These are phyloP conservation scores for Hyperoplus immaculatus DNA, from an alignment of 2,797 vertebrate genomes.

Conservation along the genomic window DNA sequence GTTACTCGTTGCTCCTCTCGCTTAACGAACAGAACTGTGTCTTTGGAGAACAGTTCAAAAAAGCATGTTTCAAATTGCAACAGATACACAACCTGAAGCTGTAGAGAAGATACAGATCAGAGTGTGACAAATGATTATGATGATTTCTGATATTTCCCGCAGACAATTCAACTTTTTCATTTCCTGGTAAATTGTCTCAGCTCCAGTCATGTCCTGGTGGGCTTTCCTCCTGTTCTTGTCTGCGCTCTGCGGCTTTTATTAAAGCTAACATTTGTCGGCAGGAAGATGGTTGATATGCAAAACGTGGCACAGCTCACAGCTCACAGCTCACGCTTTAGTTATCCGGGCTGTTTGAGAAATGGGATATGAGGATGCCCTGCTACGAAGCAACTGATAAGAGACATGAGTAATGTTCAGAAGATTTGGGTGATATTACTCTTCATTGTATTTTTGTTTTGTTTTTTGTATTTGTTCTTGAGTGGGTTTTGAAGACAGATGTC, in stretches of 20 bases:
- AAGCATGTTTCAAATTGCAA: slow-evolving; percentile 29
- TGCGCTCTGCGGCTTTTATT: slow-evolving; percentile 83
- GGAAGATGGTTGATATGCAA: slow-evolving; percentile 94
- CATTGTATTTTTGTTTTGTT: slow-evolving; percentile 77
- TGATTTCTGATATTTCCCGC: slow-evolving; percentile 82
- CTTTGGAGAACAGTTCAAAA: slow-evolving; percentile 48
- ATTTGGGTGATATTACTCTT: slow-evolving; percentile 82
- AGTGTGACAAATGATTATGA: slow-evolving; percentile 86
- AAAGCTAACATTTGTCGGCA: slow-evolving; percentile 89
- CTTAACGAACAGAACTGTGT: slow-evolving; percentile 23
- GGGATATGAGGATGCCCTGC: slow-evolving; percentile 87
- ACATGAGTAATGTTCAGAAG: slow-evolving; percentile 84
- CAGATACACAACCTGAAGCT: slow-evolving; percentile 60
- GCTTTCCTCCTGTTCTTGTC: slow-evolving; percentile 63
- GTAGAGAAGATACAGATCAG: slow-evolving; percentile 75
- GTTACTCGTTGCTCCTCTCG: slow-evolving; percentile 12
- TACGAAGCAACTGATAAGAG: slow-evolving; percentile 92
- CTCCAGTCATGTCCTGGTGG: slow-evolving; percentile 62
- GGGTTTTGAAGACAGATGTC: slow-evolving; percentile 55
- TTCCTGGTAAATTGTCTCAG: slow-evolving; percentile 85
- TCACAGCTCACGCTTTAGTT: slow-evolving; percentile 87
- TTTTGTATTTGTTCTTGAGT: slow-evolving; percentile 76
- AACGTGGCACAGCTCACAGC: slow-evolving; percentile 83
- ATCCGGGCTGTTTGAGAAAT: slow-evolving; percentile 80
- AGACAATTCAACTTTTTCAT: slow-evolving; percentile 88